Conservation (phyloP, 2,888 invertebrate species). For the Biston stratarius region DNA sequence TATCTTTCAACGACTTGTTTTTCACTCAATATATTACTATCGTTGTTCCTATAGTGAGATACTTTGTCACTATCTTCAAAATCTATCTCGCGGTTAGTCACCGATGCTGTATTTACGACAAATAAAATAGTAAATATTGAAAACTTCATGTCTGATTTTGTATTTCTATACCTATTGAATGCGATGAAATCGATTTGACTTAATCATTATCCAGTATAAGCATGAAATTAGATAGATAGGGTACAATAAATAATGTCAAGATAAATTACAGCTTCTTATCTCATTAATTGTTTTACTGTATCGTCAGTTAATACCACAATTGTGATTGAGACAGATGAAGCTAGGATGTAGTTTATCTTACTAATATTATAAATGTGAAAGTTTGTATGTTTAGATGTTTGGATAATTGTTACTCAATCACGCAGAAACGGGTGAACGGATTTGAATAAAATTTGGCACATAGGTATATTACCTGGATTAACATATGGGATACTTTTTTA, state of each 20-base stretch:
- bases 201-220: background rate
- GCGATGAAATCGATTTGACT: slow-evolving; percentile 15
- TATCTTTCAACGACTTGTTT: slow-evolving; percentile 3
- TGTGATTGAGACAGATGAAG: too few species aligned
- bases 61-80: background rate
- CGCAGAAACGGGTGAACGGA: too few species aligned
- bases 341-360: too few species aligned
- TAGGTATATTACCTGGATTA: too few species aligned
- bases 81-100: background rate
- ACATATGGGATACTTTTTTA: too few species aligned
- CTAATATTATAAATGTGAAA: too few species aligned
- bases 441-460: too few species aligned
- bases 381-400: too few species aligned
- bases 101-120: background rate
- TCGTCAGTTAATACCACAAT: too few species aligned
- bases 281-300: too few species aligned
- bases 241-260: background rate
- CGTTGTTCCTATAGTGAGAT: background rate
- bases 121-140: background rate
- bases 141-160: background rate
- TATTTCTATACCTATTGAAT: slow-evolving; percentile 6
- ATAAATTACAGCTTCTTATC: background rate
- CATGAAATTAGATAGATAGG: background rate
- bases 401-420: too few species aligned
- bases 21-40: background rate